These are phyloP conservation scores for Montifringilla adamsi DNA, from an alignment of 2,113 vertebrate species.

Conservation along the genomic window DNA sequence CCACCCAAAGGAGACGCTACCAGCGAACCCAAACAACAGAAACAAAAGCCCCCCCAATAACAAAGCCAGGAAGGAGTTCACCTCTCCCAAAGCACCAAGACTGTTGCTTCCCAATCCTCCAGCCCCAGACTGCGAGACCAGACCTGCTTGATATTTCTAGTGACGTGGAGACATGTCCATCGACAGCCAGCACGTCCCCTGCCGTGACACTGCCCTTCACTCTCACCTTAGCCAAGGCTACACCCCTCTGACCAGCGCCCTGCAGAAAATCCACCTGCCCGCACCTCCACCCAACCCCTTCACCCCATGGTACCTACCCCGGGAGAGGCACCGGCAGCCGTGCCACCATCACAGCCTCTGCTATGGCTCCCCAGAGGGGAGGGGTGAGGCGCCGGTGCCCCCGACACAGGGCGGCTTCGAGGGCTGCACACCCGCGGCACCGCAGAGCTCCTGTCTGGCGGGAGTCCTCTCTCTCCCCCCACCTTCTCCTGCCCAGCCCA, in stretches of 20 bases:
- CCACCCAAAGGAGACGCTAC: conserved; percentile 29
- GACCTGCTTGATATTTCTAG: neutral
- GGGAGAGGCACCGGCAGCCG: neutral
- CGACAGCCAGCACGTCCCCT: neutral
- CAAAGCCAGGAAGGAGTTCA: conserved; percentile 30
- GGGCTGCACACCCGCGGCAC: conserved; percentile 10
- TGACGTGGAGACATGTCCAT: neutral
- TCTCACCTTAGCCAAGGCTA: neutral
- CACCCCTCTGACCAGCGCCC: neutral
- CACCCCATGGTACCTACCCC: conserved; percentile 36
- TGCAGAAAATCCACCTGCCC: neutral
- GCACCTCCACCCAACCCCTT: neutral
- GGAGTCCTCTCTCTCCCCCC: conserved; percentile 12
- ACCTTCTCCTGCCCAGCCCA: neutral
- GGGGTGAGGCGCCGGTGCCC: neutral
- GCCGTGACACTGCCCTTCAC: neutral
- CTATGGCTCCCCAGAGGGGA: neutral
- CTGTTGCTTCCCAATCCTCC: neutral
- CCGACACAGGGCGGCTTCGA: neutral
- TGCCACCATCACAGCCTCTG: conserved; percentile 66
- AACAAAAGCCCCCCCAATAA: neutral
- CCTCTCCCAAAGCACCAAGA: neutral
- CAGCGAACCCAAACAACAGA: neutral
- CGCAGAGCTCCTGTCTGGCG: conserved; percentile 38
- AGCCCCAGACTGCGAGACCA: neutral